phyloP scores from a whole-genome alignment of 2,888 invertebrate genomes.

The Petrolisthes manimaculis region DNA sequence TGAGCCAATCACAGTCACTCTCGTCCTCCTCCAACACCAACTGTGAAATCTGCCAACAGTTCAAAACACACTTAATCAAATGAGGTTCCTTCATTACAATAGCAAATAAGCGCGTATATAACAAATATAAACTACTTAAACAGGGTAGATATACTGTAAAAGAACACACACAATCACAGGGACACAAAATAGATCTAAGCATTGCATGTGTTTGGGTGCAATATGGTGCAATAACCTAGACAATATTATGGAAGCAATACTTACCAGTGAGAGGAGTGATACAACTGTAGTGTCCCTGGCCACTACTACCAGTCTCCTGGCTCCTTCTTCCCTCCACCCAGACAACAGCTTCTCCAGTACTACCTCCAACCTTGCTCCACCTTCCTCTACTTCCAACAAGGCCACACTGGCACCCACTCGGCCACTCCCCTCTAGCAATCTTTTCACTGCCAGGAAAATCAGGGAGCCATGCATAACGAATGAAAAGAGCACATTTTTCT shows the following conservation, averaged over 20 bases:
- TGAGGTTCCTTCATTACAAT: too few species aligned
- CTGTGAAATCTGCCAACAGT: neutral
- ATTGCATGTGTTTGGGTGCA: too few species aligned
- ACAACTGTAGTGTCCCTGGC: neutral
- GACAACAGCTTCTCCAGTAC: neutral
- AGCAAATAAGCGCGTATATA: too few species aligned
- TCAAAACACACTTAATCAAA: neutral
- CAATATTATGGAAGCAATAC: too few species aligned
- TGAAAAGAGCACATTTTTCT: neutral
- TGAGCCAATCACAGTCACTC: conserved; percentile 28
- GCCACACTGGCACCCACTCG: too few species aligned
- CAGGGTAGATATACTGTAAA: too few species aligned
- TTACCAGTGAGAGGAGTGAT: neutral
- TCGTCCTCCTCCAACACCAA: conserved; percentile 5
- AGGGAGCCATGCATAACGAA: neutral
- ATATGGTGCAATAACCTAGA: too few species aligned
- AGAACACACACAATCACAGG: too few species aligned
- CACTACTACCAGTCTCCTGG: neutral
- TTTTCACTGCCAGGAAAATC: conserved; percentile 4
- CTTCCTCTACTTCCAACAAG: neutral
- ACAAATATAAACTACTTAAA: too few species aligned
- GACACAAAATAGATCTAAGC: too few species aligned
- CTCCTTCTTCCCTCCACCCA: neutral
- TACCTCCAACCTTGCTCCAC: neutral
- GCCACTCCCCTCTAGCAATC: neutral